Conservation (phyloP, 92 coral and sea anemone genomes). For the Paragorgia papillata region DNA sequence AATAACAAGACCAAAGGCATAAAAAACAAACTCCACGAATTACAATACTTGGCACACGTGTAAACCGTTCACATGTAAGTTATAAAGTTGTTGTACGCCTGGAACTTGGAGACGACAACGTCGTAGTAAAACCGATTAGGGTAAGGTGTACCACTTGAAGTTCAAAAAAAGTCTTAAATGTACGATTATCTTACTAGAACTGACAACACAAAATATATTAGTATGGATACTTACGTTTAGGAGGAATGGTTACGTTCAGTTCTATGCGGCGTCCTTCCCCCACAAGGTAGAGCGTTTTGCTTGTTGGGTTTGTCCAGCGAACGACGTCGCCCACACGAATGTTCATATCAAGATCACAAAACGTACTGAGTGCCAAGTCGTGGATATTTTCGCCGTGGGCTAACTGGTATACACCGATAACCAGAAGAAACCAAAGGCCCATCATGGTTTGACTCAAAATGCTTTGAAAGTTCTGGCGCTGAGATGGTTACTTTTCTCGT, state of each 20-base stretch:
- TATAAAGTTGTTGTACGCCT: too few species aligned
- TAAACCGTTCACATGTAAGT: too few species aligned
- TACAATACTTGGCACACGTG: too few species aligned
- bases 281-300: slow-evolving; percentile 5
- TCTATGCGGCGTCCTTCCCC: slow-evolving; percentile 11
- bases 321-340: slow-evolving; percentile 19
- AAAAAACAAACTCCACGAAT: too few species aligned
- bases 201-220: too few species aligned
- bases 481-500: not conserved
- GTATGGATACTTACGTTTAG: slow-evolving; percentile 33
- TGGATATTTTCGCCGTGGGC: slow-evolving; percentile 1
- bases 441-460: not conserved
- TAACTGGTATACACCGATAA: not conserved
- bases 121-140: too few species aligned
- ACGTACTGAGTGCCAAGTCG: not conserved
- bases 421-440: not conserved
- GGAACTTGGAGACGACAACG: too few species aligned
- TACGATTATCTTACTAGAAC: too few species aligned
- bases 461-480: too few species aligned
- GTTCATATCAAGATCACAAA: slow-evolving; percentile 3
- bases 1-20: too few species aligned
- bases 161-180: too few species aligned
- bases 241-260: slow-evolving; percentile 9
- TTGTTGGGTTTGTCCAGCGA: slow-evolving; percentile 32
- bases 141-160: too few species aligned